Evolutionary conservation across 2,888 invertebrate species (phyloP).

Genomic region (Ophonus ardosiacus): DNA sequence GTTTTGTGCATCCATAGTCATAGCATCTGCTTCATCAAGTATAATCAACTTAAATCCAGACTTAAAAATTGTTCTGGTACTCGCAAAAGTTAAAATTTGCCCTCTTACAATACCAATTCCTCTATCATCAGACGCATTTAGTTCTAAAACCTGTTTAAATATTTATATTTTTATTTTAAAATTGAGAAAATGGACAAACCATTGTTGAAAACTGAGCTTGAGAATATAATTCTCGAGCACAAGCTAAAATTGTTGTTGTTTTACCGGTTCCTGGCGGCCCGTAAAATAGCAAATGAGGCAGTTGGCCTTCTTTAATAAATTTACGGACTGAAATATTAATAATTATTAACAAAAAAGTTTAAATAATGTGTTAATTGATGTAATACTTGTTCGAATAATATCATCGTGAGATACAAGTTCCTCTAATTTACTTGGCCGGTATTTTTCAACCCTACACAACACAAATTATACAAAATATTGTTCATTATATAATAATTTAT

Average conservation of each 20-base stretch:
- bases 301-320: conserved; percentile 92
- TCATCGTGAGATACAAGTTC: conserved; percentile 98
- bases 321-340: conserved; percentile 82
- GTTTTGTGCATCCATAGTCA: conserved; percentile 99
- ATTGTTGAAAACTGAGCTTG: conserved; percentile 94
- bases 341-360: conserved; percentile 49
- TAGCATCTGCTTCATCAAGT: conserved; percentile 99
- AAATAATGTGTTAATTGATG: not conserved
- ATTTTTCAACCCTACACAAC: conserved; percentile 96
- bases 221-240: conserved; percentile 94
- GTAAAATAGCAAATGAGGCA: conserved; percentile 97
- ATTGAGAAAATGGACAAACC: conserved; percentile 78
- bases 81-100: conserved; percentile 96
- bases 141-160: conserved; percentile 84
- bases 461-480: not conserved
- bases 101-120: conserved; percentile 97
- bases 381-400: conserved; percentile 94
- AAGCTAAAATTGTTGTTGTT: conserved; percentile 97
- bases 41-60: conserved; percentile 97
- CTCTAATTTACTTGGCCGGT: conserved; percentile 92
- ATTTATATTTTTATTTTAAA: conserved; percentile 49
- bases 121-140: conserved; percentile 99
- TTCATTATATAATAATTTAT: conserved; percentile 11
- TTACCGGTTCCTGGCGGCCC: conserved; percentile 99
- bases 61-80: conserved; percentile 96